A percentile compares a stretch with the other conserved stretches of the same genome.
Evolutionary conservation across 2,888 invertebrate species (phyloP).

Genomic region (Synanthedon formicaeformis): DNA sequence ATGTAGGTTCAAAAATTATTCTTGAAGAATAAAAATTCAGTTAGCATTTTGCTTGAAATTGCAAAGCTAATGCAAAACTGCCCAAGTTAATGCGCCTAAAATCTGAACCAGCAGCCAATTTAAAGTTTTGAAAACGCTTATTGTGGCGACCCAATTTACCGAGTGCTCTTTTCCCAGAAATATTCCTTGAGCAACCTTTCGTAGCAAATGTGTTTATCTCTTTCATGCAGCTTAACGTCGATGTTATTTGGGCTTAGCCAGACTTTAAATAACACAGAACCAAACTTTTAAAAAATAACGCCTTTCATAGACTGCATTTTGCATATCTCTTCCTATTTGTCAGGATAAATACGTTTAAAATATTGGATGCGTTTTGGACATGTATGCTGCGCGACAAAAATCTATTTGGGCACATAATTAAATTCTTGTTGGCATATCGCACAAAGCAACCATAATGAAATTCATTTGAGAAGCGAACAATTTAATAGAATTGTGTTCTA

Average conservation of each 20-base stretch:
- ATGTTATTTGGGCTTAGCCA: background rate
- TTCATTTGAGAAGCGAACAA: constrained; percentile 1
- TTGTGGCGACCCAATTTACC: background rate
- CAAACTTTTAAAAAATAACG: background rate
- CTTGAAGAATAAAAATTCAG: too few species aligned
- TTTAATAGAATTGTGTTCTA: background rate
- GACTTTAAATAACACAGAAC: too few species aligned
- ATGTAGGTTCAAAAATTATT: too few species aligned
- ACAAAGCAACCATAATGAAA: constrained; percentile 24
- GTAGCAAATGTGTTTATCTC: background rate
- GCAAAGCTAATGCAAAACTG: background rate
- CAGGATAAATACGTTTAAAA: constrained; percentile 6
- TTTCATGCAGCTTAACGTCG: background rate
- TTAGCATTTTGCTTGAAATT: constrained; percentile 10
- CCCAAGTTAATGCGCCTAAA: background rate
- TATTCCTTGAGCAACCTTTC: background rate
- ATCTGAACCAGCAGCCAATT: constrained; percentile 2
- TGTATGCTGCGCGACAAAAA: constrained; percentile 23
- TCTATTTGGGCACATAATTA: constrained; percentile 52
- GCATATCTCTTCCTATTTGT: background rate
- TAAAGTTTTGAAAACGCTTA: constrained; percentile 5
- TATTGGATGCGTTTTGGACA: constrained; percentile 16
- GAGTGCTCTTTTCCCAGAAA: background rate
- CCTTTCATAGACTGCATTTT: background rate
- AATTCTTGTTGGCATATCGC: constrained; percentile 39